A percentile compares a stretch with the other conserved stretches of the same genome.
phyloP scores from a whole-genome alignment of 37 sponge, comb jelly and placozoan species.

The Cliona cf. orientalis region DNA sequence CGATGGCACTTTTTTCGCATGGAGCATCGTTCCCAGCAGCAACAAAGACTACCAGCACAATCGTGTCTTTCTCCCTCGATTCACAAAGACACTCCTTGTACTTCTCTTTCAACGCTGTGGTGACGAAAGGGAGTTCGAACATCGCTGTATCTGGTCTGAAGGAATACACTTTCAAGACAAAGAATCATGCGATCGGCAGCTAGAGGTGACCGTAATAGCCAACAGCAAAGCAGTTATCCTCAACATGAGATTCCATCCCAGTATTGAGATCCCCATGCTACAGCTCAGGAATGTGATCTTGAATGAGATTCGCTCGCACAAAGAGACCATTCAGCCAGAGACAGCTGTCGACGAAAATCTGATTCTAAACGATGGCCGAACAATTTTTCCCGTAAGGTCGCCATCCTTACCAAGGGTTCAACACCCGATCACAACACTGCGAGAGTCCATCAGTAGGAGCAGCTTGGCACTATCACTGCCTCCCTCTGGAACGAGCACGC shows the following conservation, averaged over 20 bases:
- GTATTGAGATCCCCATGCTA: background rate
- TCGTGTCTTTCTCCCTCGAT: conserved; percentile 1
- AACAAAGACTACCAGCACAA: background rate
- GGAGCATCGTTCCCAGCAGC: background rate
- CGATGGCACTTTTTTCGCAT: conserved; percentile 1
- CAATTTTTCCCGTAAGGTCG: background rate
- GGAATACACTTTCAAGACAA: background rate
- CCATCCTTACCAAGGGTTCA: background rate
- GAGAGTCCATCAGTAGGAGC: too few species aligned
- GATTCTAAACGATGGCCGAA: background rate
- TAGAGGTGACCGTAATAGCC: background rate
- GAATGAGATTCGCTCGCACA: background rate
- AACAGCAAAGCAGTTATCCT: background rate
- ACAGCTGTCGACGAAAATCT: background rate
- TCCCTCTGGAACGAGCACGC: too few species aligned
- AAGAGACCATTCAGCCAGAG: background rate
- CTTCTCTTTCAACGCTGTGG: background rate
- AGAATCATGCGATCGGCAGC: too few species aligned
- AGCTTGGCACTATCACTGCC: too few species aligned
- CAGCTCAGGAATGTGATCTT: background rate
- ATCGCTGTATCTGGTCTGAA: background rate
- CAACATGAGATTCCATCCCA: background rate
- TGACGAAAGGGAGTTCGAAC: background rate
- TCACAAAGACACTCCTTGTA: background rate
- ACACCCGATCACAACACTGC: too few species aligned